A percentile compares a stretch with the other conserved stretches of the same genome.
phyloP scores from a whole-genome alignment of 2,888 invertebrate species.

The Pinctada fucata region DNA sequence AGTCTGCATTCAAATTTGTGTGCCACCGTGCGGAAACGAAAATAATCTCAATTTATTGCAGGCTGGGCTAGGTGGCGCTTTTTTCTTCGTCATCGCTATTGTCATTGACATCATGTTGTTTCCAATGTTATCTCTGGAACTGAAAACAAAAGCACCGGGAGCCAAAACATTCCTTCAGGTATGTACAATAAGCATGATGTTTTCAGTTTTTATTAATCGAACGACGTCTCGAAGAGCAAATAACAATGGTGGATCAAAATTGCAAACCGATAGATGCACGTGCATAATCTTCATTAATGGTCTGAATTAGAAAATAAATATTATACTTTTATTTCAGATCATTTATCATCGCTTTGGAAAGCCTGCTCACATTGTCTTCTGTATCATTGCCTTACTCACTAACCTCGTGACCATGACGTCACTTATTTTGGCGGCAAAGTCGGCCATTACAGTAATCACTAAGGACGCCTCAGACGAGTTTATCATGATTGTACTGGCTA shows the following conservation, averaged over 20 bases:
- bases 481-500: slow-evolving; percentile 63
- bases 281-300: background rate
- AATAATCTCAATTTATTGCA: slow-evolving; percentile 30
- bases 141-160: slow-evolving; percentile 70
- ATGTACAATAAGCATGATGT: no score
- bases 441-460: slow-evolving; percentile 59
- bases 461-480: slow-evolving; percentile 65
- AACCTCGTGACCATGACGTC: slow-evolving; percentile 63
- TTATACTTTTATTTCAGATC: slow-evolving; percentile 45
- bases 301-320: background rate
- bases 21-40: no score
- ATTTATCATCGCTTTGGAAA: slow-evolving; percentile 67
- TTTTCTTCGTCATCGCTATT: slow-evolving; percentile 66
- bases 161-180: slow-evolving; percentile 72
- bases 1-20: no score
- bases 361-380: slow-evolving; percentile 64
- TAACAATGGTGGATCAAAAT: background rate
- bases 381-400: slow-evolving; percentile 63
- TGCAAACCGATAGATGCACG: no score
- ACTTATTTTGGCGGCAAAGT: slow-evolving; percentile 60
- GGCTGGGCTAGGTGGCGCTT: slow-evolving; percentile 60
- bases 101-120: slow-evolving; percentile 69
- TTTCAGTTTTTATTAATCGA: no score
- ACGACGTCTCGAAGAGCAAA: background rate
- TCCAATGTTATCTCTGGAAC: slow-evolving; percentile 67